Conservation (phyloP, 2,797 vertebrate species). For the Anguilla anguilla region DNA sequence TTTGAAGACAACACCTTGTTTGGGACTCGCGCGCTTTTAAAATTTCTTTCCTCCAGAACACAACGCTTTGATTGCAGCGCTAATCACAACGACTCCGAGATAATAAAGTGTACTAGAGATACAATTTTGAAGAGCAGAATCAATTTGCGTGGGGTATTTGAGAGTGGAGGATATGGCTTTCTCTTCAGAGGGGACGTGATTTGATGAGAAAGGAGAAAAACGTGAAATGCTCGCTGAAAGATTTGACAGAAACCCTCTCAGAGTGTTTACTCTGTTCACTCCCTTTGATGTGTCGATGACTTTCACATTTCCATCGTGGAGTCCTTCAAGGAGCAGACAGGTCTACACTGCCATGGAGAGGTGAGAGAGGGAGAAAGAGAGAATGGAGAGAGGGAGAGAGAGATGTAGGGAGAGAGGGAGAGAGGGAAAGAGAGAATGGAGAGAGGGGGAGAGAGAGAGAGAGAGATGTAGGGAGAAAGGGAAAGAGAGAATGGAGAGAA, state of each 20-base stretch:
- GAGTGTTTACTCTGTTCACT: not conserved
- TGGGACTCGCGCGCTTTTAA: not conserved
- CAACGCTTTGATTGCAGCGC: not conserved
- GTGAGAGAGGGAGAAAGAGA: not conserved
- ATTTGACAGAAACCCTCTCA: not conserved
- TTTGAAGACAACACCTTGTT: not conserved
- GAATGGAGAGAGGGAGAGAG: not conserved
- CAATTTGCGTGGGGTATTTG: not conserved
- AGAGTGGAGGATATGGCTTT: not conserved
- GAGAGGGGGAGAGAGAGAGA: not conserved
- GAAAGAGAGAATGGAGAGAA: not conserved
- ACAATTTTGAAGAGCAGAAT: not conserved
- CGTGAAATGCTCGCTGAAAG: not conserved
- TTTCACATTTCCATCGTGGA: not conserved
- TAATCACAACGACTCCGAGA: not conserved
- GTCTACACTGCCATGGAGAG: not conserved
- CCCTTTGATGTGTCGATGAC: not conserved
- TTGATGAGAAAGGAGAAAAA: not conserved
- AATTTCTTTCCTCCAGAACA: not conserved
- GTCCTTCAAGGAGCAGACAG: not conserved
- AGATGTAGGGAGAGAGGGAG: not conserved
- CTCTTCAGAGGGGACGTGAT: not conserved
- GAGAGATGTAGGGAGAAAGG: constrained; percentile 11
- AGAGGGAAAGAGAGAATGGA: not conserved
- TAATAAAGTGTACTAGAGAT: constrained; percentile 6